Conservation (phyloP, 1,140 invertebrate genomes). For the Tetramorium simillimum region DNA sequence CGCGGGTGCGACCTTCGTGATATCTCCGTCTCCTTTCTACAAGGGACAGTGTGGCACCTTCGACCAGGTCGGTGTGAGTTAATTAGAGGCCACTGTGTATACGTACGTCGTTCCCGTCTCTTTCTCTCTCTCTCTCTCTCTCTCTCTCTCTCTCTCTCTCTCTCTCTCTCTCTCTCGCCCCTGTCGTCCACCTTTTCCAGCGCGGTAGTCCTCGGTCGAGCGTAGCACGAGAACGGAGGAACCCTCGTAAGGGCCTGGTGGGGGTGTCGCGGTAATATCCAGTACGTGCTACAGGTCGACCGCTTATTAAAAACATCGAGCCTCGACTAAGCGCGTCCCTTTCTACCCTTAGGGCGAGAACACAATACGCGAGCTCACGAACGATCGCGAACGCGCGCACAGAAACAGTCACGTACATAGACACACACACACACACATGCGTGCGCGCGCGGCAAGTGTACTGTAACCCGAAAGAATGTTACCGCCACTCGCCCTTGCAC, state of each 20-base stretch:
- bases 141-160: conserved; percentile 11
- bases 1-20: conserved; percentile 53
- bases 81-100: conserved; percentile 75
- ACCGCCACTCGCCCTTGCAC: conserved; percentile 59
- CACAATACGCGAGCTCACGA: conserved; percentile 68
- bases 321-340: conserved; percentile 72
- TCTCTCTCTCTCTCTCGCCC: conserved; percentile 6
- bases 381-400: conserved; percentile 63
- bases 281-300: conserved; percentile 79
- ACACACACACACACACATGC: conserved; percentile 55
- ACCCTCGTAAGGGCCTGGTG: conserved; percentile 45
- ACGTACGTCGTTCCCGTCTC: conserved; percentile 47
- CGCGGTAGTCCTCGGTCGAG: conserved; percentile 6
- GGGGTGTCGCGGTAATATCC: conserved; percentile 80
- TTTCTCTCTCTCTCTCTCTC: conserved; percentile 7
- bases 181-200: conserved; percentile 5
- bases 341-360: conserved; percentile 65
- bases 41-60: conserved; percentile 55
- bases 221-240: conserved; percentile 59
- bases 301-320: conserved; percentile 84
- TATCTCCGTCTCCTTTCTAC: conserved; percentile 63
- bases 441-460: conserved; percentile 62
- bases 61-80: conserved; percentile 71
- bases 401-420: conserved; percentile 36
- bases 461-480: conserved; percentile 62